Conservation (phyloP, 2,888 invertebrate species). For the Parnassius smintheus region DNA sequence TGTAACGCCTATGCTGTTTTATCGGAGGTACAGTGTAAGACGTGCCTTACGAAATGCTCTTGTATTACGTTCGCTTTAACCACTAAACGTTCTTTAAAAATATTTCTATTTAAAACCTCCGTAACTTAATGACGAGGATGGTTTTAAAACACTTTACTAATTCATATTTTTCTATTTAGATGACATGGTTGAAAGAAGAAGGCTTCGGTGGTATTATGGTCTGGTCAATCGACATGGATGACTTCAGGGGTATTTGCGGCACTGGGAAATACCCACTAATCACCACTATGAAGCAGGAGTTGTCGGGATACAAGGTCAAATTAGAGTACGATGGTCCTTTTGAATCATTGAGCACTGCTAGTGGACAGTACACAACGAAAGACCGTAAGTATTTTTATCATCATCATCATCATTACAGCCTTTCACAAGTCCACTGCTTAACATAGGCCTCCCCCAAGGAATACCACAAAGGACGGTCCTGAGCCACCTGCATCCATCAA, state of each 20-base stretch:
- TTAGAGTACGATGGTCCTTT: constrained; percentile 93
- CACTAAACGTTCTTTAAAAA: neutral
- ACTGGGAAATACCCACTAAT: constrained; percentile 94
- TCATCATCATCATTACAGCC: too few species aligned
- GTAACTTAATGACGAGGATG: neutral
- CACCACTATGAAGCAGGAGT: constrained; percentile 91
- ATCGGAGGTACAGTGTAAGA: too few species aligned
- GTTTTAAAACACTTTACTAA: neutral
- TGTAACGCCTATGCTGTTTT: too few species aligned
- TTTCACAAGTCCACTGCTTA: too few species aligned
- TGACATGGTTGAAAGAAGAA: constrained; percentile 96
- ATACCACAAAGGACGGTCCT: too few species aligned
- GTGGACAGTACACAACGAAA: constrained; percentile 92
- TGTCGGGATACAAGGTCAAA: constrained; percentile 90
- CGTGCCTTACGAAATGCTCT: too few species aligned
- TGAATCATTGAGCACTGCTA: constrained; percentile 84
- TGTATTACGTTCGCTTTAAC: too few species aligned
- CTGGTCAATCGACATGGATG: constrained; percentile 98
- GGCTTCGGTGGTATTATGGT: constrained; percentile 98
- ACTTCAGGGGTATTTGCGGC: constrained; percentile 94
- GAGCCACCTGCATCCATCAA: too few species aligned
- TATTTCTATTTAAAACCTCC: neutral
- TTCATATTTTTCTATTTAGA: constrained; percentile 73
- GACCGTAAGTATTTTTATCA: constrained; percentile 86
- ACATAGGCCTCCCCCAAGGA: too few species aligned